Evolutionary conservation across 2,113 vertebrate genomes (phyloP), one percentile per base, ranked within the genome.

Genomic region (Centropristis striata): DNA sequence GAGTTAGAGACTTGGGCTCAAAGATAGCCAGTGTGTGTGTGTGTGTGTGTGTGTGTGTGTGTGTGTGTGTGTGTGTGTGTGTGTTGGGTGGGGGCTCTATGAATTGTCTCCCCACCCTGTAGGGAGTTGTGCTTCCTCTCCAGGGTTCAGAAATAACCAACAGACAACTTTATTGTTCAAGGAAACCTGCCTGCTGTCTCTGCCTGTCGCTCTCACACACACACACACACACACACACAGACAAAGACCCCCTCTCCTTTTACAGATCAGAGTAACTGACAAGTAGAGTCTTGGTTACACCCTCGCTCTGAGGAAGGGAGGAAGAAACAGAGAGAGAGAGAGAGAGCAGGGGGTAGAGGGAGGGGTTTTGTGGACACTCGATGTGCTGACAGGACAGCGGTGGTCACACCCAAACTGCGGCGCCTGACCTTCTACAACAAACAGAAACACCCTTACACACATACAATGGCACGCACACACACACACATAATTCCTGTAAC

Each of bases 101-200:
- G 84, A 91, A 87, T 83, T 55, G 80, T 78, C 88, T 86, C 88
- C 70, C 90, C 89, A 88, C 90, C 90, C 92, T 90, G 85, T 81
- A 85, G 92, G 89, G 91, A 93, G 88, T 87, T 84, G 78, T 59
- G 85, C 91, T 93, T 93, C 92, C 92, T 93, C 90, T 90, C 86
- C 81, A 79, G 73, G 69, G 87, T 90, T 92, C 90, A 93, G 85
- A 93, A 93, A 93, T 93, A 93, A 90, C 91, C 85, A 88, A 90
- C 89, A 90, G 87, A 92, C 86, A 82, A 73, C 66, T 87, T 92
- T 92, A 93, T 93, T 93, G 92, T 93, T 90, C 69, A 46, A 85
- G 80, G 72, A 83, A 90, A 87, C 80, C 78, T 81, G 80, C 80
- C 63, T 73, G 71, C 80, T 90, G 83, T 84, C 87, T 84, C 70